Conservation (phyloP, 2,113 vertebrate genomes). For the human (Homo sapiens) region GRCh38 chr17:48219001-48219500, state of each 20-base stretch:
- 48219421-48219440: neutral
- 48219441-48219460: constrained; percentile 42
- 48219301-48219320: neutral
- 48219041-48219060: neutral
- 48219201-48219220: constrained; percentile 29
- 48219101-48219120: constrained; percentile 27
- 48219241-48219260: neutral
- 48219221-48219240: neutral
- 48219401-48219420: neutral
- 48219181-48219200: neutral
- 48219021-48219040: neutral
- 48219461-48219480: neutral
- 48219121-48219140: neutral
- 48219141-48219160: neutral
- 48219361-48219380: constrained; percentile 17
- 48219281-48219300: constrained; percentile 25
- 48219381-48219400: neutral
- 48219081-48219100: neutral
- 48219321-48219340: constrained; percentile 12
- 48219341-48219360: constrained; percentile 3
- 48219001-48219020: constrained; percentile 32
- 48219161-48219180: neutral
- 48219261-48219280: constrained; percentile 22
- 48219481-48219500: neutral
- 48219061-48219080: neutral